These are phyloP conservation scores for Trissolcus basalis DNA, from an alignment of 1,140 invertebrate species.

Conservation along the genomic window DNA sequence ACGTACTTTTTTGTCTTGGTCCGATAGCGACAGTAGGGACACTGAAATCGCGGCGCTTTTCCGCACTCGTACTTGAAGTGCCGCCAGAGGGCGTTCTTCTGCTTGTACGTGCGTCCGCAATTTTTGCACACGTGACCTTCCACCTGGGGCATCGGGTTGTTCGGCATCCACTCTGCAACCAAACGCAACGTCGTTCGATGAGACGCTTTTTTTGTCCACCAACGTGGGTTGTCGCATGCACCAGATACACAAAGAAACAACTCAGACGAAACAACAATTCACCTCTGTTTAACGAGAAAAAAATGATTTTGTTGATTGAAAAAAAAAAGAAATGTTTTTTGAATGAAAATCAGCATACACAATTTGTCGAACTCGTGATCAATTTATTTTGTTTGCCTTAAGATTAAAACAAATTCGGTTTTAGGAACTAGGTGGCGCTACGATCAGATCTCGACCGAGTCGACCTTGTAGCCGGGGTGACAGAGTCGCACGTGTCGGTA, in stretches of 20 bases:
- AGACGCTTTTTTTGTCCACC: background rate
- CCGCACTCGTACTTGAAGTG: constrained; percentile 84
- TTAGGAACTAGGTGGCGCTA: constrained; percentile 3
- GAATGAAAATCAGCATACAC: background rate
- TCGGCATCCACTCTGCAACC: constrained; percentile 39
- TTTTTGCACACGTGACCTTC: constrained; percentile 60
- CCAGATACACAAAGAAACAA: too few species aligned
- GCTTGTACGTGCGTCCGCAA: constrained; percentile 76
- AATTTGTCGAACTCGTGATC: background rate
- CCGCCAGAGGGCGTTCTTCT: constrained; percentile 72
- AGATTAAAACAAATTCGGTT: background rate
- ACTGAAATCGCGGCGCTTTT: constrained; percentile 81
- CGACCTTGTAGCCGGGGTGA: constrained; percentile 55
- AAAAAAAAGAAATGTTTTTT: background rate
- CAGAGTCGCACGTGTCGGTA: constrained; percentile 66
- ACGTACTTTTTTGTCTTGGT: constrained; percentile 52
- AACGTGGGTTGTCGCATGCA: too few species aligned
- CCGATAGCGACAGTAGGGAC: constrained; percentile 74
- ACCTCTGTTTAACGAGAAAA: too few species aligned
- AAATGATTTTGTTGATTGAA: too few species aligned
- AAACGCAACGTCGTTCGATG: constrained; percentile 43
- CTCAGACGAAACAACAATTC: too few species aligned
- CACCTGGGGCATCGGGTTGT: constrained; percentile 1
- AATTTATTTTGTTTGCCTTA: background rate
- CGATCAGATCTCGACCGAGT: constrained; percentile 38